These are phyloP conservation scores for Lampropteryx suffumata DNA, from an alignment of 2,888 invertebrate genomes.

Conservation along the genomic window DNA sequence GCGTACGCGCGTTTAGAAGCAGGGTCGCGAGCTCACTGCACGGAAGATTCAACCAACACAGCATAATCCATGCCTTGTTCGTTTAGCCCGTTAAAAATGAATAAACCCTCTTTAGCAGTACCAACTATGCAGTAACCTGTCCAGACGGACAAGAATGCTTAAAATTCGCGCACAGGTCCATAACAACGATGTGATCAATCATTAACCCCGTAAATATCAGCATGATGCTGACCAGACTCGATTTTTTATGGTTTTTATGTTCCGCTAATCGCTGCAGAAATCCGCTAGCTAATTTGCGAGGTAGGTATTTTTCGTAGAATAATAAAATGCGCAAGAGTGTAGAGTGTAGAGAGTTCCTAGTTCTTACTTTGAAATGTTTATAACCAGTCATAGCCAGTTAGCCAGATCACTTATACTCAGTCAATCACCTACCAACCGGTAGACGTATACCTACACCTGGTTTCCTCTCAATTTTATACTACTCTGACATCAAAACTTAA, in stretches of 20 bases:
- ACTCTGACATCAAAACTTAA: too few species aligned
- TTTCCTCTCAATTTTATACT: too few species aligned
- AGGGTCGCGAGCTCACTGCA: conserved; percentile 60
- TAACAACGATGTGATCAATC: conserved; percentile 75
- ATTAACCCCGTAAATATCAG: conserved; percentile 64
- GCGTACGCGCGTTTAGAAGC: conserved; percentile 59
- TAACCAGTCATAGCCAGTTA: too few species aligned
- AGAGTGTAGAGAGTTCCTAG: too few species aligned
- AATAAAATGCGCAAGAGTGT: conserved; percentile 25
- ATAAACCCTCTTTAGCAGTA: conserved; percentile 39
- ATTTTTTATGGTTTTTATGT: conserved; percentile 55
- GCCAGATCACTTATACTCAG: too few species aligned
- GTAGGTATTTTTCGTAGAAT: conserved; percentile 38
- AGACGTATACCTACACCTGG: too few species aligned
- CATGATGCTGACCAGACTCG: conserved; percentile 66
- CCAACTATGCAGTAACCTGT: conserved; percentile 14
- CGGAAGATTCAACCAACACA: conserved; percentile 49
- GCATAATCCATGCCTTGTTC: conserved; percentile 67
- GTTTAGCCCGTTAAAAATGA: conserved; percentile 63
- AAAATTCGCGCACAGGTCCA: conserved; percentile 22
- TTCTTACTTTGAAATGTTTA: too few species aligned
- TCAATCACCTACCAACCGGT: too few species aligned
- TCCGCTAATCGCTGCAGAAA: conserved; percentile 59
- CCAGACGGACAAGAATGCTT: conserved; percentile 17
- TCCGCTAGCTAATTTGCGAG: conserved; percentile 54